Conservation (phyloP, 2,888 invertebrate species). For the Tetragnatha montana region DNA sequence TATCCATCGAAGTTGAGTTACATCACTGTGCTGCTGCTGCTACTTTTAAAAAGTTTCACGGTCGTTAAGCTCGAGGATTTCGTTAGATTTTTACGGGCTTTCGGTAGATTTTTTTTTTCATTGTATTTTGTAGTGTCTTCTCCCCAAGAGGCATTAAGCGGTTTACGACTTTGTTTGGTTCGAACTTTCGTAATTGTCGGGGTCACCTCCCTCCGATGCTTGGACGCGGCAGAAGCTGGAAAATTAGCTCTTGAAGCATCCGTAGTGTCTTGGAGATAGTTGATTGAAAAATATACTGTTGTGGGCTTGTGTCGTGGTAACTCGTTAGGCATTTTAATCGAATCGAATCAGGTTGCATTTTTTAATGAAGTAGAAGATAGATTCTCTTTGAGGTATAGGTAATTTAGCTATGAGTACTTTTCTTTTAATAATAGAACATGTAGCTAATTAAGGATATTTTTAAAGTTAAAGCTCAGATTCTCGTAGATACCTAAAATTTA, state of each 20-base stretch:
- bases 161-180: constrained; percentile 47
- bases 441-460: too few relatives aligned
- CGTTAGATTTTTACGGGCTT: constrained; percentile 37
- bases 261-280: constrained; percentile 3
- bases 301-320: too few relatives aligned
- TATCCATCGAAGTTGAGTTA: constrained; percentile 23
- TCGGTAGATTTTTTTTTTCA: neutral
- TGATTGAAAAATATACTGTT: constrained; percentile 2
- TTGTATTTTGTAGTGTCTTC: neutral
- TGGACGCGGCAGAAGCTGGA: constrained; percentile 8
- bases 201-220: neutral
- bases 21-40: constrained; percentile 16
- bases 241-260: constrained; percentile 17
- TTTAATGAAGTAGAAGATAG: too few relatives aligned
- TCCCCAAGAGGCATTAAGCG: too few relatives aligned
- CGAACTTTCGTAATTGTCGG: constrained; percentile 8
- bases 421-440: too few relatives aligned
- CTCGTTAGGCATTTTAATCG: too few relatives aligned
- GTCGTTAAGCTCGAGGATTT: constrained; percentile 48
- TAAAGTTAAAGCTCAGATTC: too few relatives aligned
- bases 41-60: constrained; percentile 12
- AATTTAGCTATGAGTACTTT: too few relatives aligned
- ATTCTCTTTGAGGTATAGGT: too few relatives aligned
- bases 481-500: too few relatives aligned
- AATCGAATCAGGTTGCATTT: too few relatives aligned